These are phyloP conservation scores for Sitobion miscanthi DNA, from an alignment of 1,140 invertebrate species.

Conservation along the genomic window DNA sequence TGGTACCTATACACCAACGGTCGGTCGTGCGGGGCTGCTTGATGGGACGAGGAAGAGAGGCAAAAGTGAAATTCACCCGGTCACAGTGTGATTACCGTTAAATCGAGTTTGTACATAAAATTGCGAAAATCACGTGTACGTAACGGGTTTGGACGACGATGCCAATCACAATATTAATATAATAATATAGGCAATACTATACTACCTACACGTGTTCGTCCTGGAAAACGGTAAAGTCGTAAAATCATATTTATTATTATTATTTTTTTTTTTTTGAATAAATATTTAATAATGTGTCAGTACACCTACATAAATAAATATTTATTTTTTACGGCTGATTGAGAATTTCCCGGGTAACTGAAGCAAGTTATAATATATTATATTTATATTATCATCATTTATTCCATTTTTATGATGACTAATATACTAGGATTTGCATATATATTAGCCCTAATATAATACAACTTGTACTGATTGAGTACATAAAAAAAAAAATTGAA, in stretches of 20 bases:
- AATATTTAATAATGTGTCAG: not conserved
- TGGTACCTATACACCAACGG: not conserved
- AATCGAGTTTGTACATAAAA: slow-evolving; percentile 10
- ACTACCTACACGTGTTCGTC: not conserved
- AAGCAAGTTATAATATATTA: not conserved
- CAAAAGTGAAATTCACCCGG: slow-evolving; percentile 16
- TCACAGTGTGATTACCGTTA: slow-evolving; percentile 3
- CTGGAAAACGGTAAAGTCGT: not conserved
- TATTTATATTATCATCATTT: not conserved
- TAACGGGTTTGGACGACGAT: not conserved
- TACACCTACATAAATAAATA: not conserved
- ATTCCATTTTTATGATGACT: not conserved
- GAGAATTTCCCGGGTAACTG: not conserved
- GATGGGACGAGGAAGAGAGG: not conserved
- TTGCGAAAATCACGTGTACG: slow-evolving; percentile 7
- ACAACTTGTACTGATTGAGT: not conserved
- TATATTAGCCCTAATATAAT: not conserved
- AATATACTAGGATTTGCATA: not conserved
- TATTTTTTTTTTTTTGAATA: not conserved
- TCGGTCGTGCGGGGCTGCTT: not conserved
- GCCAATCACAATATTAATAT: not conserved
- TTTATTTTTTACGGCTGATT: not conserved
- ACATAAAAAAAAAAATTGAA: not conserved
- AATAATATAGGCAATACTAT: not conserved
- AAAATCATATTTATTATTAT: not conserved